Percentiles rank a stretch among this genome's conserved stretches.
These are phyloP conservation scores for Myotis daubentonii DNA, from an alignment of 2,797 vertebrate genomes.

Conservation along the genomic window DNA sequence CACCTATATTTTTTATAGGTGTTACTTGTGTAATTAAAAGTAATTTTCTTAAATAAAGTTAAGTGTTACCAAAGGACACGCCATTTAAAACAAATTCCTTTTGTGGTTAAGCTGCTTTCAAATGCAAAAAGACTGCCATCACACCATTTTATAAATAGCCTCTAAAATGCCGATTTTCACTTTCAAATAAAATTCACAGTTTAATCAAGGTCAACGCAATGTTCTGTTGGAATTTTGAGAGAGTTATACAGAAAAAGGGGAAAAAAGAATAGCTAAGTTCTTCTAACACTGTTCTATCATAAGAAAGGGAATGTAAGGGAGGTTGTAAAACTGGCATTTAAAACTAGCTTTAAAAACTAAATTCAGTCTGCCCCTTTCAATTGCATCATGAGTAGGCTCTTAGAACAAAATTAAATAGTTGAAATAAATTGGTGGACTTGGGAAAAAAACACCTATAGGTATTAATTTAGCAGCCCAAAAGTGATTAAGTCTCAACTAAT, in stretches of 20 bases:
- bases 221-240: constrained; percentile 54
- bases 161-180: constrained; percentile 76
- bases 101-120: constrained; percentile 26
- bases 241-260: constrained; percentile 37
- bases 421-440: constrained; percentile 32
- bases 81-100: constrained; percentile 44
- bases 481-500: background rate
- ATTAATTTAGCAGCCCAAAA: constrained; percentile 12
- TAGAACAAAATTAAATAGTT: constrained; percentile 33
- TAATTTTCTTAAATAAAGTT: background rate
- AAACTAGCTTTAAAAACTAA: constrained; percentile 39
- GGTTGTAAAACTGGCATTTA: constrained; percentile 13
- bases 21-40: constrained; percentile 46
- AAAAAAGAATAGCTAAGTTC: constrained; percentile 53
- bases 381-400: background rate
- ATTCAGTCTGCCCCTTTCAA: constrained; percentile 52
- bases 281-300: constrained; percentile 16
- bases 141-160: constrained; percentile 73
- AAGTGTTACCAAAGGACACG: background rate
- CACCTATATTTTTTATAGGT: constrained; percentile 23
- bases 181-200: constrained; percentile 78
- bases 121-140: constrained; percentile 58
- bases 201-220: constrained; percentile 73
- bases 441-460: background rate
- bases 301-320: background rate